Evolutionary conservation across 2,113 vertebrate genomes (phyloP).

Genomic region (Perccottus glenii): DNA sequence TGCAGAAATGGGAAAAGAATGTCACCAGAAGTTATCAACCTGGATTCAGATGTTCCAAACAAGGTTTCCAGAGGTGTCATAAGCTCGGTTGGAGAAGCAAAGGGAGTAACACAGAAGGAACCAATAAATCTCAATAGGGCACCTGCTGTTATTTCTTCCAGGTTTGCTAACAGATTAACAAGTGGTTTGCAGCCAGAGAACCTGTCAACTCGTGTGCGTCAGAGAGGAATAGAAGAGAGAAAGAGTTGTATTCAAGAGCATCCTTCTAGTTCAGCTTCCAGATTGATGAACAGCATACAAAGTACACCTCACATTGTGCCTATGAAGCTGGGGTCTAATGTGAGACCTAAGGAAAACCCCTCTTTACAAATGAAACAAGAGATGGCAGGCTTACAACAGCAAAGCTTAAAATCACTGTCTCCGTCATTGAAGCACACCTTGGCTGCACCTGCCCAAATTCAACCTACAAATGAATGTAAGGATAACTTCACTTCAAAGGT

Average conservation of each 20-base stretch:
- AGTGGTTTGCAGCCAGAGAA: slow-evolving; percentile 22
- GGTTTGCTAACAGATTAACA: slow-evolving; percentile 14
- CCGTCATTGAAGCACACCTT: slow-evolving; percentile 19
- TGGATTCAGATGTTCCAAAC: slow-evolving; percentile 40
- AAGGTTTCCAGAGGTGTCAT: slow-evolving; percentile 55
- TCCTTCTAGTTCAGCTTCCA: slow-evolving; percentile 8
- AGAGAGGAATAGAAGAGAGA: slow-evolving; percentile 42
- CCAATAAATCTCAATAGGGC: slow-evolving; percentile 4
- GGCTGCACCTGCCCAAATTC: slow-evolving; percentile 11
- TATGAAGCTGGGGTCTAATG: slow-evolving; percentile 58
- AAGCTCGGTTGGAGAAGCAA: slow-evolving; percentile 33
- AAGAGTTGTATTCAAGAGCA: slow-evolving; percentile 18
- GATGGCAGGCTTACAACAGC: slow-evolving; percentile 9
- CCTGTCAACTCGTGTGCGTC: slow-evolving; percentile 17
- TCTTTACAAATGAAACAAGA: slow-evolving; percentile 33
- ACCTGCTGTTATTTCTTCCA: background rate
- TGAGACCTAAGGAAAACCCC: slow-evolving; percentile 23
- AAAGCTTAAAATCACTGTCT: slow-evolving; percentile 32
- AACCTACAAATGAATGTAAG: slow-evolving; percentile 26
- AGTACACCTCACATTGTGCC: slow-evolving; percentile 20
- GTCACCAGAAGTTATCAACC: slow-evolving; percentile 52
- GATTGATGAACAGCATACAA: slow-evolving; percentile 21
- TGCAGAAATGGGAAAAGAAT: slow-evolving; percentile 43
- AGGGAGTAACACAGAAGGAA: slow-evolving; percentile 14
- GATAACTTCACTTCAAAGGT: slow-evolving; percentile 16